Evolutionary conservation across 2,888 invertebrate genomes (phyloP).

Genomic region (Polietes domitor): DNA sequence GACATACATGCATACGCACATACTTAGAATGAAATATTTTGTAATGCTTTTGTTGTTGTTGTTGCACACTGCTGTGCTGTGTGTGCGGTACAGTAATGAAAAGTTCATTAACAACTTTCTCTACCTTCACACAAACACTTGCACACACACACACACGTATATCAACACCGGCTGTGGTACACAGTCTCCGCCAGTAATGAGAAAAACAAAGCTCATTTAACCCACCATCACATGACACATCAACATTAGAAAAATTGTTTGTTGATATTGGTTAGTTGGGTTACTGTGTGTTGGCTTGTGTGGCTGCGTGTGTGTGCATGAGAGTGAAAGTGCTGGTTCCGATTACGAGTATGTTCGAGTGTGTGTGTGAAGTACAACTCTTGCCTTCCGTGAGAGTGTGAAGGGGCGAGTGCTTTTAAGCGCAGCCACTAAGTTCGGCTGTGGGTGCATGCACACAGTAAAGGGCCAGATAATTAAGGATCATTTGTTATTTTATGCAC

Average conservation of each 20-base stretch:
- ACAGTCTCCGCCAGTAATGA: background rate
- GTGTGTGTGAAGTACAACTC: background rate
- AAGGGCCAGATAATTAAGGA: too few species aligned
- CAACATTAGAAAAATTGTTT: constrained; percentile 13
- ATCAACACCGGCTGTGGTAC: background rate
- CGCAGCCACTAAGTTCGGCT: too few species aligned
- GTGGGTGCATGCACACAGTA: too few species aligned
- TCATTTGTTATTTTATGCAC: too few species aligned
- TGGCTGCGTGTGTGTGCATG: background rate
- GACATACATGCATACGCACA: background rate
- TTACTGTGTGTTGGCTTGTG: background rate
- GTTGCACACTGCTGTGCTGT: background rate
- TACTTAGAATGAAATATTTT: background rate
- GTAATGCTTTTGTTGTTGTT: background rate
- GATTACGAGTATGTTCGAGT: too few species aligned
- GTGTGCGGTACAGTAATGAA: constrained; percentile 30
- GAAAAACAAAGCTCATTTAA: constrained; percentile 34
- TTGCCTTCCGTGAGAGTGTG: background rate
- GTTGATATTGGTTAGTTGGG: background rate
- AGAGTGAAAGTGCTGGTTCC: too few species aligned
- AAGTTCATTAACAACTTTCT: constrained; percentile 48
- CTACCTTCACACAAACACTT: background rate
- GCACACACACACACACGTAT: background rate
- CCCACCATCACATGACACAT: constrained; percentile 40
- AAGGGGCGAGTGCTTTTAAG: too few species aligned